Evolutionary conservation across 2,113 vertebrate genomes (phyloP).

Genomic region (Anolis sagrei): DNA sequence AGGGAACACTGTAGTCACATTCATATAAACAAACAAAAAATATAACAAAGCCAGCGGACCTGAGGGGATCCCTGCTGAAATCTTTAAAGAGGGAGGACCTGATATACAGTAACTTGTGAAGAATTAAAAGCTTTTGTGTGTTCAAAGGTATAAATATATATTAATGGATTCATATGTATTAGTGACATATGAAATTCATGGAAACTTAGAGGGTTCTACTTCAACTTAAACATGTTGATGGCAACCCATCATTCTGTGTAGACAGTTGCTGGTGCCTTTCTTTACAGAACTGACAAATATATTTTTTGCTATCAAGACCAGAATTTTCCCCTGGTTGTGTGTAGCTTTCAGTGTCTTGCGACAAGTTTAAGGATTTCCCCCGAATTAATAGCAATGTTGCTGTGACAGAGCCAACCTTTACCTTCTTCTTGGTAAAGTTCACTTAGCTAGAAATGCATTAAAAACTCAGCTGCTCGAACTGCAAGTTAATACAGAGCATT

Average conservation of each 20-base stretch:
- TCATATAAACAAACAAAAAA: no score
- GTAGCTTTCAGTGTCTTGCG: neutral
- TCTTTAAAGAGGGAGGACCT: no score
- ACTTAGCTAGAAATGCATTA: constrained; percentile 13
- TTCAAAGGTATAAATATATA: constrained; percentile 22
- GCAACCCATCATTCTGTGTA: neutral
- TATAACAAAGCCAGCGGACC: no score
- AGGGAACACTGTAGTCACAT: no score
- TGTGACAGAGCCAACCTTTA: constrained; percentile 42
- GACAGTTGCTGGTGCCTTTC: neutral
- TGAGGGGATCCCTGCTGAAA: no score
- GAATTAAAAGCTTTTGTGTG: constrained; percentile 37
- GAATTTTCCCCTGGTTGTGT: neutral
- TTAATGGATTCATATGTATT: constrained; percentile 27
- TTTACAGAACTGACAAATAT: neutral
- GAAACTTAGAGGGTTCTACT: constrained; percentile 16
- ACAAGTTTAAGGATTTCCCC: neutral
- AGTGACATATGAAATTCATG: constrained; percentile 32
- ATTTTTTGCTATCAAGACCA: constrained; percentile 18
- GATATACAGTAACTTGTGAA: no score
- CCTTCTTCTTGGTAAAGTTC: constrained; percentile 47
- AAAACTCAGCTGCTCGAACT: constrained; percentile 24
- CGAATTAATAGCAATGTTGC: constrained; percentile 38
- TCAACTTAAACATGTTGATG: neutral
- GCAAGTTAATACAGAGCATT: constrained; percentile 52